phyloP scores from a whole-genome alignment of 2,797 vertebrate species.

The Gorsachius magnificus region DNA sequence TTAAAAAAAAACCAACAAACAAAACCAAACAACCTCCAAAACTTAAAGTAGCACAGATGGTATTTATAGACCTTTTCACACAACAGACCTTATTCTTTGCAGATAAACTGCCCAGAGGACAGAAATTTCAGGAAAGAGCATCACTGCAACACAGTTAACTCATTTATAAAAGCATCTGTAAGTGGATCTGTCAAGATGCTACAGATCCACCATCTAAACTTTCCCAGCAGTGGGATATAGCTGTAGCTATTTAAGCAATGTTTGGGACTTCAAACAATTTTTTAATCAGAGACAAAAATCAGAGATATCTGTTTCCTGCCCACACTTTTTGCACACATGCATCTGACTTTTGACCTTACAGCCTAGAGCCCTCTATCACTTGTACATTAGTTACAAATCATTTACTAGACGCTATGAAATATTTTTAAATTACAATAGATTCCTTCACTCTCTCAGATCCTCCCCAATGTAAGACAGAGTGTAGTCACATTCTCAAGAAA shows the following conservation, averaged over 20 bases:
- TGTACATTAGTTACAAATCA: not conserved
- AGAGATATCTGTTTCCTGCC: not conserved
- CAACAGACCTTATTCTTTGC: not conserved
- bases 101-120: not conserved
- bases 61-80: not conserved
- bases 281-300: not conserved
- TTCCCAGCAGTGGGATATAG: not conserved
- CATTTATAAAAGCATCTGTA: not conserved
- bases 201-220: not conserved
- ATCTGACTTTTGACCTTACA: not conserved
- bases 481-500: not conserved
- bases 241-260: not conserved
- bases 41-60: not conserved
- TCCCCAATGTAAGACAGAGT: not conserved
- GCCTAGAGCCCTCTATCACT: not conserved
- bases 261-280: not conserved
- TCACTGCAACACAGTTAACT: not conserved
- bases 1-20: not conserved
- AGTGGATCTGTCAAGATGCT: not conserved
- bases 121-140: not conserved
- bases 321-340: not conserved
- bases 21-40: too few relatives aligned
- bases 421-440: not conserved
- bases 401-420: not conserved
- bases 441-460: not conserved